These are phyloP conservation scores for Rhynchonycteris naso DNA, from an alignment of 2,797 vertebrate genomes.

Conservation along the genomic window DNA sequence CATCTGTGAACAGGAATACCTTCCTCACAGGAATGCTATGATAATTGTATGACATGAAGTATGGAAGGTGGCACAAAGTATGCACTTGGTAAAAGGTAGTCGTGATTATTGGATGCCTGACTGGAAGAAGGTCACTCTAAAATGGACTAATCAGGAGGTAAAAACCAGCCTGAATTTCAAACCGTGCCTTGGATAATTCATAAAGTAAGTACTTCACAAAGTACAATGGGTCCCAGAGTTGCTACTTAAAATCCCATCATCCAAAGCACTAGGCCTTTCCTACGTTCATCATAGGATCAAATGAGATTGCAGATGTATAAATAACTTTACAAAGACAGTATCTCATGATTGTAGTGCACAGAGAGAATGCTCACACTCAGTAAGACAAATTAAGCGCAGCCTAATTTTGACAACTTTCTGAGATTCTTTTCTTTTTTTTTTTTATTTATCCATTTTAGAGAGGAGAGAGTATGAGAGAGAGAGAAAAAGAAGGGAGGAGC, in stretches of 20 bases:
- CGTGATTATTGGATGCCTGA: background rate
- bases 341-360: background rate
- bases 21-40: slow-evolving; percentile 12
- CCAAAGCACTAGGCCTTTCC: background rate
- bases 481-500: too few species aligned
- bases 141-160: slow-evolving; percentile 29
- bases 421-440: too few species aligned
- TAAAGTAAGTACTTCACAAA: slow-evolving; percentile 44
- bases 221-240: background rate
- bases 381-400: background rate
- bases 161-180: slow-evolving; percentile 39
- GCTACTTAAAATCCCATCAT: background rate
- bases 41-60: background rate
- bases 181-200: slow-evolving; percentile 17
- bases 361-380: background rate
- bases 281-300: background rate
- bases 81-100: slow-evolving; percentile 8
- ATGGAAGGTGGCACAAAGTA: background rate
- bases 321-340: background rate
- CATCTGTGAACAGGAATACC: background rate
- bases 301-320: background rate
- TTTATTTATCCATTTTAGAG: too few species aligned
- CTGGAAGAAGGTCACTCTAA: background rate
- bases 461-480: too few species aligned
- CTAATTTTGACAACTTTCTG: slow-evolving; percentile 33